These are phyloP conservation scores for Hirtodrosophila histrioides DNA, from an alignment of 2,888 invertebrate genomes.

Conservation along the genomic window DNA sequence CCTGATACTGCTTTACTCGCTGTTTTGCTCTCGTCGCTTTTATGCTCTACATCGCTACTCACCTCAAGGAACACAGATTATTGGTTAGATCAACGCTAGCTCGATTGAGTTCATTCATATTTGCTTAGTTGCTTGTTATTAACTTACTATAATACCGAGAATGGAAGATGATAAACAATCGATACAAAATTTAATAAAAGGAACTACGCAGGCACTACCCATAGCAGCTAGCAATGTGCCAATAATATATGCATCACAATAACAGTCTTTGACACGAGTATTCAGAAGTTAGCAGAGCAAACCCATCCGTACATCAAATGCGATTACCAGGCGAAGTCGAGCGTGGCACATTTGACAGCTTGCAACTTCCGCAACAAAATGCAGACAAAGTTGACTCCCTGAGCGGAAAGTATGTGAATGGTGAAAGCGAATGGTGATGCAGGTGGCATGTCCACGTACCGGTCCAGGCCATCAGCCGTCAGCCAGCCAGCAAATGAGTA, in stretches of 20 bases:
- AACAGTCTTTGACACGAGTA: constrained; percentile 17
- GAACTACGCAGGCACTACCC: no score
- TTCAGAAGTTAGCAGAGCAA: constrained; percentile 12
- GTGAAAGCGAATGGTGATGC: not conserved
- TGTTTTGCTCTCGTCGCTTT: no score
- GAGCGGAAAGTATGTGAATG: constrained; percentile 27
- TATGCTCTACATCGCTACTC: no score
- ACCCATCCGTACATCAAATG: constrained; percentile 38
- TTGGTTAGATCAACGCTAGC: no score
- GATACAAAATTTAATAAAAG: no score
- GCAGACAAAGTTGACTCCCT: constrained; percentile 44
- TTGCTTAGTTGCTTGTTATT: no score
- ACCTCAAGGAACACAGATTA: no score
- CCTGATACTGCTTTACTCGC: no score
- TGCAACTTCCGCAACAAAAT: constrained; percentile 49
- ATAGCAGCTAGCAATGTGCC: not conserved
- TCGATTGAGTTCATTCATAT: no score
- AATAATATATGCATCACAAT: constrained; percentile 21
- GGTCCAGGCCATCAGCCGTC: constrained; percentile 54
- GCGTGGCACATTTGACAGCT: constrained; percentile 50
- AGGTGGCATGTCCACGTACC: constrained; percentile 42
- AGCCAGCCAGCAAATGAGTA: constrained; percentile 70
- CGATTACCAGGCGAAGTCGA: constrained; percentile 34
- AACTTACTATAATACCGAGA: no score
- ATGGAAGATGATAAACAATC: no score